phyloP scores from a whole-genome alignment of 2,797 vertebrate genomes.

The Lagothrix lagotricha region DNA sequence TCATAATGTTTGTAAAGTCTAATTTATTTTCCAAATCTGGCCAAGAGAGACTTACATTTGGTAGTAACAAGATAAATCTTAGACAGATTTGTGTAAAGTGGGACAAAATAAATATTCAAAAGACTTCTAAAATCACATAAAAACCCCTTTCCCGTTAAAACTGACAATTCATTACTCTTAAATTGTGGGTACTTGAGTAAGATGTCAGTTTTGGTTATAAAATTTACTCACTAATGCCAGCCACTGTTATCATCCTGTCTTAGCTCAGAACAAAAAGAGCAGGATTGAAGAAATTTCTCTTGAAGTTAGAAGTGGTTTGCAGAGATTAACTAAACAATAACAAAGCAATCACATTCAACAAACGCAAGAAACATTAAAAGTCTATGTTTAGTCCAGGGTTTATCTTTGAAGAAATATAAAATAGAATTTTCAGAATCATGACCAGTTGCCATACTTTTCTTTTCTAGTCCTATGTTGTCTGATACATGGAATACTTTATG shows the following conservation, averaged over 20 bases:
- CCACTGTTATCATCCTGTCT: slow-evolving; percentile 71
- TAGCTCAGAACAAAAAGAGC: slow-evolving; percentile 27
- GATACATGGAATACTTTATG: slow-evolving; percentile 29
- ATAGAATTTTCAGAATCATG: neutral
- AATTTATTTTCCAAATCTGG: slow-evolving; percentile 85
- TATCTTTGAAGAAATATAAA: neutral
- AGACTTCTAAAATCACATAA: slow-evolving; percentile 80
- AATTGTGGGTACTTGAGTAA: slow-evolving; percentile 73
- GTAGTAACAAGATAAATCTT: slow-evolving; percentile 85
- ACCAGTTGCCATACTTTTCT: neutral
- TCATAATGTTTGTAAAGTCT: slow-evolving; percentile 83
- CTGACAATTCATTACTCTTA: slow-evolving; percentile 82
- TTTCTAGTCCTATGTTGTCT: neutral
- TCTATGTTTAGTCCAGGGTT: neutral
- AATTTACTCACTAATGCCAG: slow-evolving; percentile 78
- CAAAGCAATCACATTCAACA: neutral
- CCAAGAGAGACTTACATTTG: slow-evolving; percentile 82
- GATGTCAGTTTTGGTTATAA: slow-evolving; percentile 73
- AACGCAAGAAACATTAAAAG: neutral
- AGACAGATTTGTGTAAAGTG: slow-evolving; percentile 84
- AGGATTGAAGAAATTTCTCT: neutral
- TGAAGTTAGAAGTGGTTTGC: neutral
- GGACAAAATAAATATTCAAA: slow-evolving; percentile 85
- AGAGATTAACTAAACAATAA: neutral
- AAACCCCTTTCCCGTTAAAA: slow-evolving; percentile 81